Conservation (phyloP, 2,888 invertebrate genomes). For the Diadromus collaris region DNA sequence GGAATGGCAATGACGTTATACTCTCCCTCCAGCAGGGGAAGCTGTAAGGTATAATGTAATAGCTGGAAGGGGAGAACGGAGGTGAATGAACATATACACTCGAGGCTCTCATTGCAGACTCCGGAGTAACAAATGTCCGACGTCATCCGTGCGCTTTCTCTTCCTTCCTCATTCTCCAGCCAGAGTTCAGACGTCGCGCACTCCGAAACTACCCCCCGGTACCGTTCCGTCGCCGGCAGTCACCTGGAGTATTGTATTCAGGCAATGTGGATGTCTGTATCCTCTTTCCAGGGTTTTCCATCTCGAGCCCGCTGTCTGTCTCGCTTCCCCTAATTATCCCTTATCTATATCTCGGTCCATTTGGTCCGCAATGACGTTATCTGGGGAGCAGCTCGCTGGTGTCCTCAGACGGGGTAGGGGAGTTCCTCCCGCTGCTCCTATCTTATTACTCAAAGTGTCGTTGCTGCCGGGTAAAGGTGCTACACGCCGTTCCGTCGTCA, state of each 20-base stretch:
- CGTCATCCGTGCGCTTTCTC: slow-evolving; percentile 69
- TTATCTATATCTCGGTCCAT: slow-evolving; percentile 80
- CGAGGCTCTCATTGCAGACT: slow-evolving; percentile 71
- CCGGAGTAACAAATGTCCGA: slow-evolving; percentile 77
- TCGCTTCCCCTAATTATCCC: slow-evolving; percentile 78
- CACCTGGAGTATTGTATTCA: slow-evolving; percentile 23
- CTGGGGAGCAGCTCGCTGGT: slow-evolving; percentile 69
- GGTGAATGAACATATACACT: slow-evolving; percentile 36
- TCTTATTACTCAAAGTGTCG: slow-evolving; percentile 79
- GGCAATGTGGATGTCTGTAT: slow-evolving; percentile 27
- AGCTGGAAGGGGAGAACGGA: slow-evolving; percentile 48
- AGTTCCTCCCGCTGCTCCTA: slow-evolving; percentile 69
- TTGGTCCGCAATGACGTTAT: slow-evolving; percentile 79
- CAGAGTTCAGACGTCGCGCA: slow-evolving; percentile 52
- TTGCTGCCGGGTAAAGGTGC: slow-evolving; percentile 42
- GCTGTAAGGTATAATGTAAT: slow-evolving; percentile 13
- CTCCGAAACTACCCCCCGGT: not conserved
- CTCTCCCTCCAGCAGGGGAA: slow-evolving; percentile 28
- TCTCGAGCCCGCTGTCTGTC: slow-evolving; percentile 68
- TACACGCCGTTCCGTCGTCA: slow-evolving; percentile 6
- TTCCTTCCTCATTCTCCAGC: slow-evolving; percentile 54
- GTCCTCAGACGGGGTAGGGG: slow-evolving; percentile 67
- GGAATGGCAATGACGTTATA: slow-evolving; percentile 50
- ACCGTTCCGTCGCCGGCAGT: slow-evolving; percentile 7
- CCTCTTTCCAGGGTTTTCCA: slow-evolving; percentile 40